Conservation (phyloP, 2,888 invertebrate genomes). For the Trichogramma evanescens region DNA sequence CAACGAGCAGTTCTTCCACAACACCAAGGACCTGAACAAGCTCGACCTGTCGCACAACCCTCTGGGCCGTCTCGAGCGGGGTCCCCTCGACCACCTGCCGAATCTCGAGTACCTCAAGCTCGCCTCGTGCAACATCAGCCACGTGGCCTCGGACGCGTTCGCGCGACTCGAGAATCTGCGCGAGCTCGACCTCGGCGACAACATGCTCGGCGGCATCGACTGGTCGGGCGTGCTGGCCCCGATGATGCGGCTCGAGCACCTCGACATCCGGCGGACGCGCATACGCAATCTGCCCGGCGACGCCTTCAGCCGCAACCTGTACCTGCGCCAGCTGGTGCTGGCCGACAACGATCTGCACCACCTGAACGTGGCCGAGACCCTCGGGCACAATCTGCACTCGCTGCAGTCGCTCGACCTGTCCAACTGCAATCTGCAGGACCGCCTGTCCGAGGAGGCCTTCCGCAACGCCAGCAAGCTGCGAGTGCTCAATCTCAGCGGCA, state of each 20-base stretch:
- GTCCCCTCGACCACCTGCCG: constrained; percentile 58
- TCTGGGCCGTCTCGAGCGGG: constrained; percentile 52
- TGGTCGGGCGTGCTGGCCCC: constrained; percentile 60
- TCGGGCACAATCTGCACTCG: constrained; percentile 59
- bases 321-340: constrained; percentile 57
- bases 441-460: constrained; percentile 63
- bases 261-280: constrained; percentile 58
- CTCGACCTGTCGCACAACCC: constrained; percentile 67
- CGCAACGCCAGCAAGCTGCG: constrained; percentile 61
- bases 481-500: constrained; percentile 60
- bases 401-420: constrained; percentile 62
- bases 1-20: constrained; percentile 60
- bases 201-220: constrained; percentile 52
- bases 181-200: constrained; percentile 58
- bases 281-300: constrained; percentile 58
- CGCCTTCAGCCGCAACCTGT: constrained; percentile 59
- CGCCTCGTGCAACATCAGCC: constrained; percentile 58
- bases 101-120: constrained; percentile 61
- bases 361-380: constrained; percentile 58
- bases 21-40: constrained; percentile 60
- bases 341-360: constrained; percentile 61
- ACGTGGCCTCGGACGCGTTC: constrained; percentile 55
- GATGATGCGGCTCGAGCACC: constrained; percentile 56
- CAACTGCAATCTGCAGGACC: constrained; percentile 61
- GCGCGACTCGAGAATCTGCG: constrained; percentile 56